Evolutionary conservation across 2,113 vertebrate species (phyloP).

Genomic region (Cynocephalus volans): DNA sequence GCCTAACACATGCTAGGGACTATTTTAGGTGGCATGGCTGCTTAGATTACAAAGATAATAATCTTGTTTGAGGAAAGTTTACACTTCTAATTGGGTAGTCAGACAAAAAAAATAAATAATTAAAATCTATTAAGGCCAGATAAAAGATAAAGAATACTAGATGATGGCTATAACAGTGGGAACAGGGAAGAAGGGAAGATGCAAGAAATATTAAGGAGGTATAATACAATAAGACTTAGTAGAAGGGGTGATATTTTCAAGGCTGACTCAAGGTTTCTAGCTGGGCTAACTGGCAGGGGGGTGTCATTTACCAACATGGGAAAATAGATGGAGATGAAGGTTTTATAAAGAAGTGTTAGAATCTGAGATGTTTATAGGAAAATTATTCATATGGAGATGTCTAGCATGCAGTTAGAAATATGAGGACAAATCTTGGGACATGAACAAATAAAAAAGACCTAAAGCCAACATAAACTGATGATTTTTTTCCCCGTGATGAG

Average conservation of each 20-base stretch:
- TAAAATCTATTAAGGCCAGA: constrained; percentile 29
- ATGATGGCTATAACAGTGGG: neutral
- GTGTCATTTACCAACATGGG: neutral
- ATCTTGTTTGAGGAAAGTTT: neutral
- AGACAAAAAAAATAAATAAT: constrained; percentile 33
- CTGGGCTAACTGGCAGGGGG: neutral
- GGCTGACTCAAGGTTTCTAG: neutral
- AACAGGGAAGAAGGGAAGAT: neutral
- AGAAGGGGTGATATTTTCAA: neutral
- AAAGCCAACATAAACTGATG: neutral
- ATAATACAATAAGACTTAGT: neutral
- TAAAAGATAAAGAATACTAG: neutral
- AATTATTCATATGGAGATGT: neutral
- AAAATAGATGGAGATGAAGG: neutral
- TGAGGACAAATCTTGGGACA: neutral
- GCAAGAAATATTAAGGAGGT: neutral
- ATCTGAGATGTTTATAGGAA: neutral
- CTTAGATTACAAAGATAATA: neutral
- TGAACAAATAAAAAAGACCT: neutral
- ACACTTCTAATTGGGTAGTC: neutral
- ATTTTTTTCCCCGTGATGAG: neutral
- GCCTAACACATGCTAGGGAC: neutral
- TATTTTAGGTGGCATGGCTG: neutral
- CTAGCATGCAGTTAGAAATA: neutral
- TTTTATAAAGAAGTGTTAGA: neutral